A percentile compares a stretch with the other conserved stretches of the same genome.
Conservation (phyloP, 1,140 invertebrate genomes). For the Saccostrea cuccullata region DNA sequence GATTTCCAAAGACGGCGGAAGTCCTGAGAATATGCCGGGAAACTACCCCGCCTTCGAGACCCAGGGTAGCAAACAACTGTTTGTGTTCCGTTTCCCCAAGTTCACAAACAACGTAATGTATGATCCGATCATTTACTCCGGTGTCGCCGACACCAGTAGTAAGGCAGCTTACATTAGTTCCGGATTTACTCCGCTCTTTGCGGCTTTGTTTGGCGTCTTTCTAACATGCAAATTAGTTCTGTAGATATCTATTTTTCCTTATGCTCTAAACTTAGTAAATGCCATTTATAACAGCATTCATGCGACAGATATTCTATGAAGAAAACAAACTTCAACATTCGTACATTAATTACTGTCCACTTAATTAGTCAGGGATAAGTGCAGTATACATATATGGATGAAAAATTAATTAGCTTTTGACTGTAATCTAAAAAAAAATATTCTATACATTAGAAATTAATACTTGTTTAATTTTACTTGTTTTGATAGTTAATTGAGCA, state of each 20-base stretch:
- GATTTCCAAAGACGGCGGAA: neutral
- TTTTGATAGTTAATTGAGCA: too few species aligned
- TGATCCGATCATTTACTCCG: neutral
- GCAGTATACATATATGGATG: too few species aligned
- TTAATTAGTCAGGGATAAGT: too few species aligned
- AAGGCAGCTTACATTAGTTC: neutral
- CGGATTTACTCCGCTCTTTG: neutral
- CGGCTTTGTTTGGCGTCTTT: neutral
- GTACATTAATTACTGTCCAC: too few species aligned
- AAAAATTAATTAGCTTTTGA: too few species aligned
- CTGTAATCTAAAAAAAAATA: too few species aligned
- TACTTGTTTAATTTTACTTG: too few species aligned
- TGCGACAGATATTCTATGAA: too few species aligned
- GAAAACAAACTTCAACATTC: too few species aligned
- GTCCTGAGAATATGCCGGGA: neutral
- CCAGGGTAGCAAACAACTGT: slow-evolving; percentile 13
- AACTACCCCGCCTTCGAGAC: slow-evolving; percentile 18
- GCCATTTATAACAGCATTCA: too few species aligned
- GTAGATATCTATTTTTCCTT: neutral
- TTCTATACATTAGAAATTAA: too few species aligned
- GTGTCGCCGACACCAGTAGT: neutral
- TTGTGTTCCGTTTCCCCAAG: slow-evolving; percentile 9
- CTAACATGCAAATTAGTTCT: neutral
- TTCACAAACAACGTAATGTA: neutral
- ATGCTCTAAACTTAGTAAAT: too few species aligned